Evolutionary conservation across 1,140 invertebrate species (phyloP).

Genomic region (Heterodera schachtii): DNA sequence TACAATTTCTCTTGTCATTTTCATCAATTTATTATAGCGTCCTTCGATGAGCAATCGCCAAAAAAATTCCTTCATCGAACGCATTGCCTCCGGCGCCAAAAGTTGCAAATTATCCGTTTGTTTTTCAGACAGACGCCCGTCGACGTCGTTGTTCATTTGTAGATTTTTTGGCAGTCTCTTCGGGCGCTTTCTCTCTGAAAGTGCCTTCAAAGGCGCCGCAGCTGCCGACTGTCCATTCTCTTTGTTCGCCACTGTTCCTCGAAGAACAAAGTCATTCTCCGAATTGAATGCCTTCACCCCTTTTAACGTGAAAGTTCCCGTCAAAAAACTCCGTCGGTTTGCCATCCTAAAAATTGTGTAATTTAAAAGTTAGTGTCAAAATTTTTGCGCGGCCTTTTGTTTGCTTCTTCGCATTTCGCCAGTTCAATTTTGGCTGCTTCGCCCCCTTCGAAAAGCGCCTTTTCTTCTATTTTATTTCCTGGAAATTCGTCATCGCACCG

Average conservation of each 20-base stretch:
- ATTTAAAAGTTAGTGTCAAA: not conserved
- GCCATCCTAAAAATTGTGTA: not conserved
- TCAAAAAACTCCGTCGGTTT: slow-evolving; percentile 77
- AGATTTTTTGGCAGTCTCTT: not conserved
- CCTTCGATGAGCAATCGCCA: slow-evolving; percentile 33
- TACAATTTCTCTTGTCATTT: slow-evolving; percentile 34
- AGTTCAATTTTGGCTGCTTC: slow-evolving; percentile 5
- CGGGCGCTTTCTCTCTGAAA: slow-evolving; percentile 31
- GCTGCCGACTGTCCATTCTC: slow-evolving; percentile 29
- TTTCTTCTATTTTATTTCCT: slow-evolving; percentile 26
- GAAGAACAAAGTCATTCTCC: slow-evolving; percentile 33
- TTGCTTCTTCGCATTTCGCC: slow-evolving; percentile 16
- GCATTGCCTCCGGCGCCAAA: slow-evolving; percentile 6
- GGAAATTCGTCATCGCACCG: slow-evolving; percentile 1
- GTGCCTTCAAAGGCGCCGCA: not conserved
- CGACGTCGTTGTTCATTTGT: slow-evolving; percentile 28
- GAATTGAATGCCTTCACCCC: slow-evolving; percentile 38
- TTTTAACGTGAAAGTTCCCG: slow-evolving; percentile 85
- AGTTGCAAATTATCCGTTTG: slow-evolving; percentile 21
- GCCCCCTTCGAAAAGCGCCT: slow-evolving; percentile 4
- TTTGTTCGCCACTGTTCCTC: not conserved
- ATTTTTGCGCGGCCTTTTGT: not conserved
- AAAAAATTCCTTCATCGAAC: slow-evolving; percentile 36
- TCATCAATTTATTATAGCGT: slow-evolving; percentile 41
- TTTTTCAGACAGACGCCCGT: slow-evolving; percentile 8